Conservation (phyloP, 2,888 invertebrate genomes). For the Heliconius sara region DNA sequence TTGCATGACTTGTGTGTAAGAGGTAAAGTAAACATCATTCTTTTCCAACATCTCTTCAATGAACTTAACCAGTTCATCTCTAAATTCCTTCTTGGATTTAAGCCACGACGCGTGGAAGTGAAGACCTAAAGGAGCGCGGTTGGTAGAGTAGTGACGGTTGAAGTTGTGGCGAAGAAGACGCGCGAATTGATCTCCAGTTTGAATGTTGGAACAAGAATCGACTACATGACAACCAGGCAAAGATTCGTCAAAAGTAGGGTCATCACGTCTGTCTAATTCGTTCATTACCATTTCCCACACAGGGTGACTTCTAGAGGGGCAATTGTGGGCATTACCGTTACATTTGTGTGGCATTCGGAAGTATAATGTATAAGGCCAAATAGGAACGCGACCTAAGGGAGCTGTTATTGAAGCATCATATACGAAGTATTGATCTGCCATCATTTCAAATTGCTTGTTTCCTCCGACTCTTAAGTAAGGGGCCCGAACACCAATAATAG, state of each 20-base stretch:
- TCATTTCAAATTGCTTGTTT: constrained; percentile 98
- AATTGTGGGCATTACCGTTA: constrained; percentile 96
- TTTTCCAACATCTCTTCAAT: constrained; percentile 95
- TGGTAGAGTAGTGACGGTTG: constrained; percentile 95
- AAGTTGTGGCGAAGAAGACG: constrained; percentile 96
- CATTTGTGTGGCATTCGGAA: constrained; percentile 98
- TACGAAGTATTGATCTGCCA: constrained; percentile 96
- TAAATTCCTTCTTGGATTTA: constrained; percentile 96
- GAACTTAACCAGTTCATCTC: constrained; percentile 95
- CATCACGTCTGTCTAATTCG: constrained; percentile 95
- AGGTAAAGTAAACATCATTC: constrained; percentile 96
- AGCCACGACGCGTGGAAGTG: constrained; percentile 98
- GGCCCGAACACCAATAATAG: constrained; percentile 94
- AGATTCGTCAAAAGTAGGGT: constrained; percentile 96
- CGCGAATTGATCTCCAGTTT: constrained; percentile 94
- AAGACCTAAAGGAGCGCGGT: constrained; percentile 95
- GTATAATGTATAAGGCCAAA: constrained; percentile 98
- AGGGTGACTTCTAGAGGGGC: constrained; percentile 94
- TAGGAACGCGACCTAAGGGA: constrained; percentile 93
- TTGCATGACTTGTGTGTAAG: constrained; percentile 95
- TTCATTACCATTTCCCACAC: constrained; percentile 99
- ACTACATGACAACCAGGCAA: constrained; percentile 97
- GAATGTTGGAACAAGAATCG: constrained; percentile 96
- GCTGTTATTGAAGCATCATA: constrained; percentile 98
- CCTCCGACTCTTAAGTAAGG: constrained; percentile 96